phyloP scores from a whole-genome alignment of 2,888 invertebrate species.

The Asteroscopus sphinx region DNA sequence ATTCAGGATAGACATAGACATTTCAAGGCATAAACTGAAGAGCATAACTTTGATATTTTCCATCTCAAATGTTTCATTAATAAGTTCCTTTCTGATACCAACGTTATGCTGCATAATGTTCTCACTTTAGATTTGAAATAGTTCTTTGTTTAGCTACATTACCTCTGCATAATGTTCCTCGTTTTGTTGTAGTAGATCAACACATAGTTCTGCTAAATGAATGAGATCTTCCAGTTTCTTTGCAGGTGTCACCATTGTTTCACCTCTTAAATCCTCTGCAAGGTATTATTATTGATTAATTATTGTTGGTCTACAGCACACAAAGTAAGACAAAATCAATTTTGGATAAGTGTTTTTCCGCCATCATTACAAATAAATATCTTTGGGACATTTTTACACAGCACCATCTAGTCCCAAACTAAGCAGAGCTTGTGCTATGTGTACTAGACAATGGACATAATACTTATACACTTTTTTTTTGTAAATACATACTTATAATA shows the following conservation, averaged over 20 bases:
- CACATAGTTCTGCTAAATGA: constrained; percentile 98
- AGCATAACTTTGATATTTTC: constrained; percentile 53
- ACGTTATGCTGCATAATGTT: constrained; percentile 61
- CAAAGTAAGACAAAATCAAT: not conserved
- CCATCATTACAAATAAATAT: not conserved
- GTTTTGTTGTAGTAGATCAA: constrained; percentile 99
- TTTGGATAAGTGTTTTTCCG: not conserved
- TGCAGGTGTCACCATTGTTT: constrained; percentile 94
- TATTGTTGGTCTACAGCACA: not conserved
- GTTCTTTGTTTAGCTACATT: constrained; percentile 34
- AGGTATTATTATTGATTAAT: constrained; percentile 27
- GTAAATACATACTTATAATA: too few species aligned
- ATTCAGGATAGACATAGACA: constrained; percentile 75
- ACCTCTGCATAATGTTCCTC: constrained; percentile 99
- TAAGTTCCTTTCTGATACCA: constrained; percentile 8
- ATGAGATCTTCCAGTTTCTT: constrained; percentile 99
- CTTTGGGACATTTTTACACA: too few species aligned
- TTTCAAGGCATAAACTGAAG: constrained; percentile 63
- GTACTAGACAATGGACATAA: too few species aligned
- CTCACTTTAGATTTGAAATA: constrained; percentile 30
- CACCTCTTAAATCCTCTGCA: constrained; percentile 94
- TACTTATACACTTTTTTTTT: too few species aligned
- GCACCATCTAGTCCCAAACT: too few species aligned
- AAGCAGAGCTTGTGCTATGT: too few species aligned
- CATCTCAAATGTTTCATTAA: not conserved